Base-by-base conservation (phyloP, 1,140 invertebrate species). In the Muscidifurax raptorellus region DNA sequence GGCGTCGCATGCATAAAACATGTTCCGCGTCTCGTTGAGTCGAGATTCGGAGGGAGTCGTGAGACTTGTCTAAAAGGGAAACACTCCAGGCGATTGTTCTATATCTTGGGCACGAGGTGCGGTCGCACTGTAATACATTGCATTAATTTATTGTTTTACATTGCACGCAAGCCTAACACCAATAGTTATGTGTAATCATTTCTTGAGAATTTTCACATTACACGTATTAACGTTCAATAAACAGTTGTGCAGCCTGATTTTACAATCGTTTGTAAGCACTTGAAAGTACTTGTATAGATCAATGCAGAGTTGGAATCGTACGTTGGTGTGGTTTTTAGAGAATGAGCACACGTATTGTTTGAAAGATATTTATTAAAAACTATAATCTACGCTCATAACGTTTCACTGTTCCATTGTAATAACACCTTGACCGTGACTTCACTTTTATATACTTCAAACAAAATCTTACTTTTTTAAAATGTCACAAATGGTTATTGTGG, bases 81-180 rank as follows among this genome's bases (percentile, higher is more conserved):
- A n/a, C 71, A 74, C 71, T 36, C 69, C 15, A 18, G 27, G 32
- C 71, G 71, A 74, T 74, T 74, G 71, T 74, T 74, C 71, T 40
- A n/a, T 44, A n/a, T 44, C 32, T 74, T 74, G 13, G 27, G 71
- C 22, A n/a, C 22, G 27, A 40, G 71, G 32, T 40, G 71, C 32
- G 71, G 22, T n/a, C 71, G 22, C 27, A 74, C 36, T 72, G 69
- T 72, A 36, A 28, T 72, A 22, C 30, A 15, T 40, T 32, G 71
- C 30, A 74, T 74, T 74, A 40, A 74, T 30, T 74, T 74, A 40
- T 72, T 72, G 28, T 74, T 74, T 40, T 40, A 40, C 40, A n/a
- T 40, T 1, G 22, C 71, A n/a, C 28, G 15, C 27, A 69, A 69
- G 67, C 18, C 25, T 74, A 74, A 22, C 30, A 28, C 9, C 13